phyloP scores from a whole-genome alignment of 64 coral and sea anemone species.

The Montipora capricornis region DNA sequence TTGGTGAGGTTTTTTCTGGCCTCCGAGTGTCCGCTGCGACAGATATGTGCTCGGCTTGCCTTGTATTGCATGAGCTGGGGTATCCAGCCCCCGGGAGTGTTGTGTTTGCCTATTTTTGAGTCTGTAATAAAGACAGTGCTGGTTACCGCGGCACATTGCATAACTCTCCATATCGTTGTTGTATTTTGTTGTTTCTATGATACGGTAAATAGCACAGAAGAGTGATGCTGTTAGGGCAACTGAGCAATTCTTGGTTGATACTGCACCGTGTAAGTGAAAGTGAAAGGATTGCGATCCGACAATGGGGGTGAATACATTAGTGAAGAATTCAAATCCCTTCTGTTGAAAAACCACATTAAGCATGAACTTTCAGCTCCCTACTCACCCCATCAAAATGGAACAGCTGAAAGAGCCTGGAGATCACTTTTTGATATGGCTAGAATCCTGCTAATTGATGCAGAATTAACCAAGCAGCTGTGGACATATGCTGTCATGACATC shows the following conservation, averaged over 20 bases:
- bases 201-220: no score
- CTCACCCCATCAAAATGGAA: slow-evolving; percentile 38
- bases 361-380: slow-evolving; percentile 55
- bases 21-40: no score
- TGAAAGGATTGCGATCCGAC: slow-evolving; percentile 60
- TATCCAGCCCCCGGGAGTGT: no score
- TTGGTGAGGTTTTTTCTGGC: no score
- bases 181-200: no score
- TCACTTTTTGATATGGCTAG: slow-evolving; percentile 68
- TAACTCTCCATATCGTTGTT: no score
- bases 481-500: slow-evolving; percentile 46
- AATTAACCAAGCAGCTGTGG: slow-evolving; percentile 40
- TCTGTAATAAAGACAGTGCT: no score
- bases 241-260: not conserved
- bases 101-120: no score
- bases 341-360: slow-evolving; percentile 13
- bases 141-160: no score
- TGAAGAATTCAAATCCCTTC: slow-evolving; percentile 36
- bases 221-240: no score
- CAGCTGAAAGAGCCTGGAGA: slow-evolving; percentile 32
- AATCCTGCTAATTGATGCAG: slow-evolving; percentile 24
- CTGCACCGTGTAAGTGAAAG: slow-evolving; percentile 30
- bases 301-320: slow-evolving; percentile 38
- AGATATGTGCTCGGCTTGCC: no score
- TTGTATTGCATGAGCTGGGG: no score